Conservation (phyloP, 2,113 vertebrate species). For the Murina feae region DNA sequence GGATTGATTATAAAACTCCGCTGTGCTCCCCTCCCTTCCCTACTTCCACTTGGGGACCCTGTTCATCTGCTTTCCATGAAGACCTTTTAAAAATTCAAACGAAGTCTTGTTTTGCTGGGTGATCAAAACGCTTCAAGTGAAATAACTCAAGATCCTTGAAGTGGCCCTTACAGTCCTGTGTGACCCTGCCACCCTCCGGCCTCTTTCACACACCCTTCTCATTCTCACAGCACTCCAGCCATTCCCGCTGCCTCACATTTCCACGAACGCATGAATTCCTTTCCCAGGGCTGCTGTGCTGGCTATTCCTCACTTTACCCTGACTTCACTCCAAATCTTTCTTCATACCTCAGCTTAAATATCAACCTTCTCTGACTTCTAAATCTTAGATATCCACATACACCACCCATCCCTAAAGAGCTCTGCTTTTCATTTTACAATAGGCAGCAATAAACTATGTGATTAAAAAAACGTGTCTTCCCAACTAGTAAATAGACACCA, state of each 20-base stretch:
- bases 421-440: not conserved
- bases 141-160: not conserved
- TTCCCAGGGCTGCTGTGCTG: not conserved
- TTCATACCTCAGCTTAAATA: not conserved
- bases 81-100: not conserved
- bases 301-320: not conserved
- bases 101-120: not conserved
- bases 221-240: too few relatives aligned
- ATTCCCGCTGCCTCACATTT: not conserved
- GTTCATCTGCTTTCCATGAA: not conserved
- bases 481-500: not conserved
- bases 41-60: not conserved
- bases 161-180: not conserved
- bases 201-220: not conserved
- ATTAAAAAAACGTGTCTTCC: not conserved
- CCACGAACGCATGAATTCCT: not conserved
- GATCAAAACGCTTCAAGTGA: not conserved
- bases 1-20: not conserved
- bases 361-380: not conserved
- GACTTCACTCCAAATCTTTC: not conserved
- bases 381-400: not conserved
- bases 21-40: not conserved
- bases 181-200: not conserved
- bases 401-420: not conserved
- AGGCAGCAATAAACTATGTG: not conserved